Evolutionary conservation across 2,797 vertebrate species (phyloP).

Genomic region (Neoniphon sammara): DNA sequence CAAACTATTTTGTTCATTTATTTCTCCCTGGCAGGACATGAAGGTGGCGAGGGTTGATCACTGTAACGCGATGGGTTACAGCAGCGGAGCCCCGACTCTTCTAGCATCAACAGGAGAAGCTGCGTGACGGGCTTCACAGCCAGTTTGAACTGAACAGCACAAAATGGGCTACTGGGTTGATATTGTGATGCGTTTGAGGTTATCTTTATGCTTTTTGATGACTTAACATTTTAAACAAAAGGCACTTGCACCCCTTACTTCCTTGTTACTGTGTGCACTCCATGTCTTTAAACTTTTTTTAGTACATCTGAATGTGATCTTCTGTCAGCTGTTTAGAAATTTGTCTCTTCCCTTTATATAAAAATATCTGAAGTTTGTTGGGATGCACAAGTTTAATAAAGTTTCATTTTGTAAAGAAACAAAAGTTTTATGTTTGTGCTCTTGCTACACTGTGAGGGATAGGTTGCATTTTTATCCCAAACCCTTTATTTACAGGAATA

Average conservation of each 20-base stretch:
- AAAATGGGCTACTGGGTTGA: too few species aligned
- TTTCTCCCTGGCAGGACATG: slow-evolving; percentile 65
- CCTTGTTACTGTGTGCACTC: neutral
- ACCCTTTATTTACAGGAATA: too few species aligned
- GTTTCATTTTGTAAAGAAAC: neutral
- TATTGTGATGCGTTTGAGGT: neutral
- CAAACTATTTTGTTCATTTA: neutral
- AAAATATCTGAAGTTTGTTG: neutral
- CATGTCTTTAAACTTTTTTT: neutral
- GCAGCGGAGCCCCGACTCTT: slow-evolving; percentile 67
- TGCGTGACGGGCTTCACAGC: too few species aligned
- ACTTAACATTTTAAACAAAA: neutral
- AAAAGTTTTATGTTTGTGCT: neutral
- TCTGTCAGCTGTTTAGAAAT: neutral
- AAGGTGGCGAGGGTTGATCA: slow-evolving; percentile 49
- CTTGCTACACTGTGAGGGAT: too few species aligned
- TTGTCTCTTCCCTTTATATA: neutral
- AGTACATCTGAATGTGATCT: rapidly evolving
- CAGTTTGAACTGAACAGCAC: neutral
- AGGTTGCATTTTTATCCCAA: too few species aligned
- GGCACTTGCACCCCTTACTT: neutral
- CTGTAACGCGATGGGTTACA: slow-evolving; percentile 73
- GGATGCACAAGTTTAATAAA: slow-evolving; percentile 31
- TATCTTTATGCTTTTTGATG: neutral
- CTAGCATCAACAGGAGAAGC: slow-evolving; percentile 38